phyloP scores from a whole-genome alignment of 2,797 vertebrate species.

The Gallinago nigripennis region DNA sequence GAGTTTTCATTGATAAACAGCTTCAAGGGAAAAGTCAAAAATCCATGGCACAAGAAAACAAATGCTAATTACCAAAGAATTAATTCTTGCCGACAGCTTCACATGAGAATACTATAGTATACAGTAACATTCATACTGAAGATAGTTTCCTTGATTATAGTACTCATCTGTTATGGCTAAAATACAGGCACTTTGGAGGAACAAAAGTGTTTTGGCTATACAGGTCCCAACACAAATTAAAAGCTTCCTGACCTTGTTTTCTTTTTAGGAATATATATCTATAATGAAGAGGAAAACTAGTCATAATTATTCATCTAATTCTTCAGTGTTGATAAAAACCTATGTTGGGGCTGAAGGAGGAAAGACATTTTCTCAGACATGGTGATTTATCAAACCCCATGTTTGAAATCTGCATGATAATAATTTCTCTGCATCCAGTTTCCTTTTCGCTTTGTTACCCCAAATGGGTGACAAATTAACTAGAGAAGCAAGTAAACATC shows the following conservation, averaged over 20 bases:
- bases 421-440: background rate
- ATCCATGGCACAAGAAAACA: background rate
- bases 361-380: background rate
- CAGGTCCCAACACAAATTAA: background rate
- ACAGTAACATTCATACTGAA: background rate
- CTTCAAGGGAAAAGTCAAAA: conserved; percentile 13
- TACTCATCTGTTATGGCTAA: background rate
- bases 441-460: background rate
- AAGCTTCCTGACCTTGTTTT: background rate
- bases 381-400: background rate
- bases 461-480: background rate
- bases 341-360: background rate
- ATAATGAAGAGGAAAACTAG: background rate
- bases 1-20: conserved; percentile 17
- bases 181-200: background rate
- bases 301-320: background rate
- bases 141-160: background rate
- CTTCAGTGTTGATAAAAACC: background rate
- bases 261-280: background rate
- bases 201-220: background rate
- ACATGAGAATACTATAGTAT: background rate
- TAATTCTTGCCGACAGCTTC: background rate
- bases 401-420: background rate
- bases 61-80: conserved; percentile 17
- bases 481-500: background rate